Base-by-base conservation (phyloP, 2,888 invertebrate species). In the Hypercompe scribonia region DNA sequence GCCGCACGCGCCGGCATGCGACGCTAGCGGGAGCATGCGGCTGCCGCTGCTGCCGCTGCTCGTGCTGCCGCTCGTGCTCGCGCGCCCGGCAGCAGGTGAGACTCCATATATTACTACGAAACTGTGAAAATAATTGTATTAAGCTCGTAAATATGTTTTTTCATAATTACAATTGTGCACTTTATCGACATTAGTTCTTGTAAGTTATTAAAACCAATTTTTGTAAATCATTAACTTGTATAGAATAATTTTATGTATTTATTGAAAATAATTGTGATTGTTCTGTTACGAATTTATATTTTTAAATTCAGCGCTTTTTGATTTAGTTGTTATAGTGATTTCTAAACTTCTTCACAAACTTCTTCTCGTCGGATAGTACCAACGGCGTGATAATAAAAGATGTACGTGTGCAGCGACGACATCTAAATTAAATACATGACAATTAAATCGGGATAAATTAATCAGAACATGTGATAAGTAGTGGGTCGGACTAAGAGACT, bases 71-170 rank as follows among this genome's bases (percentile, higher is more conserved):
- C 93, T 95, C 91, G 90, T 94, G 90, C 93, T 95, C 86, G 93
- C 91, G 91, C 93, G 92, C 90, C 94, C 94, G 91, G 94, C 94
- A 89, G 92, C 94, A 93, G 95, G 95, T 95, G 86, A 94, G 90
- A 76, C 61, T 36, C 70, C 72, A 68, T 58, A 58, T 67, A 70
- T 77, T 78, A 68, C 76, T 77, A 77, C 31, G 28, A 63, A n/a
- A n/a, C 67, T n/a, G 28, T 31, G 33, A 63, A 24, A 33, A 18
- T 42, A 13, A 34, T n/a, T 18, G 0, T 21, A 10, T 42, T 10
- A 18, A 68, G 36, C n/a, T 21, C 21, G 21, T 50, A 61, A 67
- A 63, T 15, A 50, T 24, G 15, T 63, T 70, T 31, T 46, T 64
- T 68, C 39, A 36, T 76, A 77, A 73, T 65, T 67, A 39, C 65